These are phyloP conservation scores for Mustela lutreola DNA, from an alignment of 2,113 vertebrate genomes.

Conservation along the genomic window DNA sequence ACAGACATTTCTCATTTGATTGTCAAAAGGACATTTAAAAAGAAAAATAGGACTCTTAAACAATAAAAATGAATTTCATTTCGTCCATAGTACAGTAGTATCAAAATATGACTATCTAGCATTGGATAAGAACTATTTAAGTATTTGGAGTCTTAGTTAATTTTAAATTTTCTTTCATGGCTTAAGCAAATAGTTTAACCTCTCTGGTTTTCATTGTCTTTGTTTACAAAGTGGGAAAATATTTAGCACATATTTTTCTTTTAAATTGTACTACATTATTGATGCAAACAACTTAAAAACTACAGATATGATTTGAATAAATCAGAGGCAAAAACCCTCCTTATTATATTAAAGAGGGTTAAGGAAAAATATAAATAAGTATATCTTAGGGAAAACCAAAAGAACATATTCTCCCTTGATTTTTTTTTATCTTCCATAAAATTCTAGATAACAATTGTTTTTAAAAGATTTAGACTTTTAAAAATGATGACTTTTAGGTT, in stretches of 20 bases:
- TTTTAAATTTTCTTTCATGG: background rate
- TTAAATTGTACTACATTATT: background rate
- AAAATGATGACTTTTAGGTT: background rate
- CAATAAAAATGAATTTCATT: background rate
- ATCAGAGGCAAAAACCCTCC: background rate
- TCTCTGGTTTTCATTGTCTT: background rate
- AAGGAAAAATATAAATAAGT: background rate
- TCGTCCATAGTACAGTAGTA: background rate
- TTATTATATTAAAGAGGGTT: background rate
- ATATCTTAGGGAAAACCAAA: fast-evolving
- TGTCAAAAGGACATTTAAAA: background rate
- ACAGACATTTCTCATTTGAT: background rate
- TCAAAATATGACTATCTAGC: background rate
- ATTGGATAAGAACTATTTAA: background rate
- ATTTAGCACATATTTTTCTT: background rate
- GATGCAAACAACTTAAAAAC: background rate
- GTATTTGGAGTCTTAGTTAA: background rate
- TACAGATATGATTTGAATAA: background rate
- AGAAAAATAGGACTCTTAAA: background rate
- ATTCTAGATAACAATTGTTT: background rate
- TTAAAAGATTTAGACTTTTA: background rate
- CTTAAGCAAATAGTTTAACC: background rate
- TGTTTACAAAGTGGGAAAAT: conserved; percentile 19
- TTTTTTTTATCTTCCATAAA: background rate
- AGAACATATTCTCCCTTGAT: background rate